Conservation (phyloP, 2,888 invertebrate species). For the Drosophila parthenogenetica region DNA sequence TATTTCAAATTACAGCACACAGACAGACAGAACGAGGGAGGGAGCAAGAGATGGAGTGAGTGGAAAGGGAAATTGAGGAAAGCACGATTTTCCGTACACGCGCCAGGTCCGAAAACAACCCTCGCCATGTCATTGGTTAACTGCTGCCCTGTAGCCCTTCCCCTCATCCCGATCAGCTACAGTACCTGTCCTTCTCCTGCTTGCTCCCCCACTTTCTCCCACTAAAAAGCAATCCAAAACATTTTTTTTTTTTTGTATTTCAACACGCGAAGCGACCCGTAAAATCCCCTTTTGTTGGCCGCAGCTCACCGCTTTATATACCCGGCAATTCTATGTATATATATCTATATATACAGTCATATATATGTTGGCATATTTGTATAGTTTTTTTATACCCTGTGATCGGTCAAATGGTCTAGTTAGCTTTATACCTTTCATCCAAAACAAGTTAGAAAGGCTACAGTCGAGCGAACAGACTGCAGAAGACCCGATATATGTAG, state of each 20-base stretch:
- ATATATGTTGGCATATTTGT: constrained; percentile 16
- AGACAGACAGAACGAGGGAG: constrained; percentile 20
- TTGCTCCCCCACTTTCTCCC: constrained; percentile 18
- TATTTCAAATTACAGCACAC: constrained; percentile 75
- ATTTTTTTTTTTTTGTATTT: constrained; percentile 55
- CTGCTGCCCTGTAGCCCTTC: constrained; percentile 37
- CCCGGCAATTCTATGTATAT: constrained; percentile 2
- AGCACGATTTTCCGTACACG: constrained; percentile 55
- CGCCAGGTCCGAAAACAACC: constrained; percentile 71
- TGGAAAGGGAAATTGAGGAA: background rate
- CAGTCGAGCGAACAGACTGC: too few relatives aligned
- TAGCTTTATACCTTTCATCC: too few relatives aligned
- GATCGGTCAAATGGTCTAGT: background rate
- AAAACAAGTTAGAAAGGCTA: too few relatives aligned
- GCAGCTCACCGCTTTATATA: constrained; percentile 17
- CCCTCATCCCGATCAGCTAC: background rate
- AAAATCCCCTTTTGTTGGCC: constrained; percentile 8
- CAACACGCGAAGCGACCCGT: constrained; percentile 69
- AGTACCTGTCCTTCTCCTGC: background rate
- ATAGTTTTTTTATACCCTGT: constrained; percentile 23
- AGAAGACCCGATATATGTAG: too few relatives aligned
- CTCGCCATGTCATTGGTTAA: constrained; percentile 77
- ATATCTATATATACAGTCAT: background rate
- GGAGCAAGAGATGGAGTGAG: background rate
- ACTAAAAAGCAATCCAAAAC: constrained; percentile 73